Conservation (phyloP, 2,797 vertebrate species). For the Chrysocyon brachyurus region DNA sequence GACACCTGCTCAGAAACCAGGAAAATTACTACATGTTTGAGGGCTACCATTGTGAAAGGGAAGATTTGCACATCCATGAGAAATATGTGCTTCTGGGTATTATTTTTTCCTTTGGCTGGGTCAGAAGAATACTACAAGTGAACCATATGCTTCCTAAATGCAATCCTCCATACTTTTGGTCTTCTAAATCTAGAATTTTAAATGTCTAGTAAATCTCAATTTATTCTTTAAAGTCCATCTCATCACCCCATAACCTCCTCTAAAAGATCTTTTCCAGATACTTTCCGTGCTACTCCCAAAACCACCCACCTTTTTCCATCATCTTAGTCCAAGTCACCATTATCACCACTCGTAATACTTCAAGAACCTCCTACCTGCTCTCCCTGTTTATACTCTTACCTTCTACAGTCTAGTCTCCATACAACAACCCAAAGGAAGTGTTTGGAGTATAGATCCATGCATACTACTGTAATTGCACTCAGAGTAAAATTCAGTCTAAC, state of each 20-base stretch:
- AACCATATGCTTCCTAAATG: not conserved
- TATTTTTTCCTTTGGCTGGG: not conserved
- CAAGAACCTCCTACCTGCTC: not conserved
- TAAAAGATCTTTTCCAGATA: not conserved
- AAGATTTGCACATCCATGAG: not conserved
- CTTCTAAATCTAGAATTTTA: constrained; percentile 9
- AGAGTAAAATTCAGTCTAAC: not conserved
- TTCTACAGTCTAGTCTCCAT: not conserved
- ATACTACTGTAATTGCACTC: not conserved
- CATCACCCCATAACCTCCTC: not conserved
- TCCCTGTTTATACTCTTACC: not conserved
- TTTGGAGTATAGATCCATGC: not conserved
- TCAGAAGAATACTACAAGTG: not conserved
- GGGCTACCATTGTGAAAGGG: not conserved
- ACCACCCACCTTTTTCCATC: not conserved
- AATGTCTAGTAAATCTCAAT: not conserved
- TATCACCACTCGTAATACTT: not conserved
- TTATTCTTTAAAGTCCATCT: not conserved
- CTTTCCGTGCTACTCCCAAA: not conserved
- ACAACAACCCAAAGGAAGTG: not conserved
- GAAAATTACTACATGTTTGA: not conserved
- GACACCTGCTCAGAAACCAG: not conserved
- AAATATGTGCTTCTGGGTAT: not conserved
- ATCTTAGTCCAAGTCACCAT: not conserved
- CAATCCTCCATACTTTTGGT: not conserved